Percentiles rank a stretch among this genome's conserved stretches.
phyloP scores from a whole-genome alignment of 2,113 vertebrate species.

The Saccopteryx bilineata region DNA sequence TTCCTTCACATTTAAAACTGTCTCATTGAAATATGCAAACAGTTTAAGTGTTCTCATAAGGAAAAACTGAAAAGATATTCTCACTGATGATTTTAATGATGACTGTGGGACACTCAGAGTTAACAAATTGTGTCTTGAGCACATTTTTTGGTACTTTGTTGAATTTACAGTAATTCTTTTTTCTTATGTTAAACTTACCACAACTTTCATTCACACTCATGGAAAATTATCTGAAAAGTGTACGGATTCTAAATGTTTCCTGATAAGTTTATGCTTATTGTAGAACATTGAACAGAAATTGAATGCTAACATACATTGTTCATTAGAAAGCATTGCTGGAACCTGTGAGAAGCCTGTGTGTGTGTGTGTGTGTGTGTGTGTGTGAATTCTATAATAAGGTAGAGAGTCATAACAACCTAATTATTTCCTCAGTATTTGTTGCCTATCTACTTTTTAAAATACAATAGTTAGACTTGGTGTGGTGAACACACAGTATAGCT shows the following conservation, averaged over 20 bases:
- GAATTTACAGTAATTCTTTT: conserved; percentile 1
- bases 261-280: neutral
- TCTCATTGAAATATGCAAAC: neutral
- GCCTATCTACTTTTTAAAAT: conserved; percentile 26
- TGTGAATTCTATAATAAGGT: neutral
- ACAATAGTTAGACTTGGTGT: neutral
- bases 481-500: no score
- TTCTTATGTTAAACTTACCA: conserved; percentile 37
- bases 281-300: conserved; percentile 29
- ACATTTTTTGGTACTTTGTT: neutral
- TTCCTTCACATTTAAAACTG: conserved; percentile 18
- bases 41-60: neutral
- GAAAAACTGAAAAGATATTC: neutral
- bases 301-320: neutral
- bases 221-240: neutral
- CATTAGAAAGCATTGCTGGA: conserved; percentile 22
- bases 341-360: neutral
- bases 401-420: neutral
- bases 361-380: conserved; percentile 22
- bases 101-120: conserved; percentile 35
- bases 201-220: conserved; percentile 58
- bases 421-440: conserved; percentile 27
- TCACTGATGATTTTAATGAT: conserved; percentile 13
- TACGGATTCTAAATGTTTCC: conserved; percentile 31
- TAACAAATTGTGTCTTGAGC: conserved; percentile 41